These are phyloP conservation scores for Amphiduros pacificus DNA, from an alignment of 2,888 invertebrate species.

Conservation along the genomic window DNA sequence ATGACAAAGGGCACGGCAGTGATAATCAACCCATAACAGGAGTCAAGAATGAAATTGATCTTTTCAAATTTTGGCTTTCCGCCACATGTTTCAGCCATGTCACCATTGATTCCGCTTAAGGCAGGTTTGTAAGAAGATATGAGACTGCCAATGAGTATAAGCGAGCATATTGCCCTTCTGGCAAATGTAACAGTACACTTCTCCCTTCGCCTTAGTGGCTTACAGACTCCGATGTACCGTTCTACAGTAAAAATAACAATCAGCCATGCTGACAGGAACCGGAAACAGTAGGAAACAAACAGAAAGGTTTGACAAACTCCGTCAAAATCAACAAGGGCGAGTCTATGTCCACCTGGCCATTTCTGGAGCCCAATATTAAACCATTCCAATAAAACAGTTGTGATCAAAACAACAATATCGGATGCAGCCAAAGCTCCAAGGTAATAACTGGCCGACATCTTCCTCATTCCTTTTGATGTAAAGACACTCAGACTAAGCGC, in stretches of 20 bases:
- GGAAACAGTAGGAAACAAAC: conserved; percentile 65
- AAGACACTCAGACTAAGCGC: conserved; percentile 64
- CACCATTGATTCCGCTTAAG: conserved; percentile 17
- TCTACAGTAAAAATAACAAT: conserved; percentile 52
- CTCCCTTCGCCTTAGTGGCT: conserved; percentile 43
- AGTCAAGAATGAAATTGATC: conserved; percentile 44
- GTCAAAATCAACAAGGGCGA: conserved; percentile 38
- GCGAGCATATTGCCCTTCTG: conserved; percentile 37
- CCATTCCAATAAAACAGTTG: conserved; percentile 60
- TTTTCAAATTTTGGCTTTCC: conserved; percentile 31
- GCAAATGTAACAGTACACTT: conserved; percentile 44
- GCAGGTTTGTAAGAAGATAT: conserved; percentile 34
- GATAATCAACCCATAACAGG: conserved; percentile 45
- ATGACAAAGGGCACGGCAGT: conserved; percentile 51
- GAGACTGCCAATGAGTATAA: conserved; percentile 33
- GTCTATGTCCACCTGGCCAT: conserved; percentile 31
- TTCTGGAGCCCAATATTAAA: conserved; percentile 41
- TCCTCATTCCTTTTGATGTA: conserved; percentile 71
- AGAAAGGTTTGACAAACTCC: conserved; percentile 67
- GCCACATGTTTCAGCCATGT: conserved; percentile 35
- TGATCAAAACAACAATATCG: conserved; percentile 71
- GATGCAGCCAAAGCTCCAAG: conserved; percentile 79
- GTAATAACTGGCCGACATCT: conserved; percentile 74
- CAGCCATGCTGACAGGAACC: conserved; percentile 53
- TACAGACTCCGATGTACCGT: conserved; percentile 52